Evolutionary conservation across 2,113 vertebrate species (phyloP).

Genomic region (Salvelinus namaycush): DNA sequence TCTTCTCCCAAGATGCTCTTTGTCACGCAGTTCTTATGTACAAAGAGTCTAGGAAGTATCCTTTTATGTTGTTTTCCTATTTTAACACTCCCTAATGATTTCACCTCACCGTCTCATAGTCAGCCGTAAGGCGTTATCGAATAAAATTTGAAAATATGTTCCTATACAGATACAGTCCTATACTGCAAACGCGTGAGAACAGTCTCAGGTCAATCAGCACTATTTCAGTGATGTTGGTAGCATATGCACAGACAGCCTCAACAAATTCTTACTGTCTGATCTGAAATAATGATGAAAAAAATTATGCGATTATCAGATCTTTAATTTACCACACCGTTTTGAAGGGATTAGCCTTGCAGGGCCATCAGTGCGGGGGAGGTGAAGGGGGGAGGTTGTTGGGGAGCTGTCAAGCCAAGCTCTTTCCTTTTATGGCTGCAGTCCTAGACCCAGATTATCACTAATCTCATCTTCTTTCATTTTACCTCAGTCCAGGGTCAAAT

Average conservation of each 20-base stretch:
- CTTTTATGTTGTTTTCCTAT: no score
- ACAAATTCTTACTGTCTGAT: background rate
- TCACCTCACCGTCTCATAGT: no score
- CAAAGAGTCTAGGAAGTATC: no score
- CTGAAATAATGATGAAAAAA: constrained; percentile 15
- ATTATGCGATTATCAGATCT: constrained; percentile 18
- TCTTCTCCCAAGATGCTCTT: no score
- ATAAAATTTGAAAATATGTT: no score
- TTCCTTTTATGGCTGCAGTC: constrained; percentile 2
- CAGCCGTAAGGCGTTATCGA: no score
- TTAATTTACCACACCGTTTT: constrained; percentile 31
- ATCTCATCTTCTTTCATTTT: background rate
- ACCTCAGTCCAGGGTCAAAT: constrained; percentile 4
- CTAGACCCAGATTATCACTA: constrained; percentile 20
- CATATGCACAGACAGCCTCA: background rate
- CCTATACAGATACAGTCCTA: no score
- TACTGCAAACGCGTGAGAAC: no score
- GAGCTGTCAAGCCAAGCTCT: background rate
- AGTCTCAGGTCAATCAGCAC: no score
- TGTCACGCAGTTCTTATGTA: no score
- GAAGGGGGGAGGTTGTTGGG: background rate
- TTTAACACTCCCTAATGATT: no score
- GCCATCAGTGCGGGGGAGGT: background rate
- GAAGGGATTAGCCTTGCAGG: constrained; percentile 20
- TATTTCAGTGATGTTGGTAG: no score